Conservation (phyloP, 2,113 vertebrate species). For the Fregata magnificens region DNA sequence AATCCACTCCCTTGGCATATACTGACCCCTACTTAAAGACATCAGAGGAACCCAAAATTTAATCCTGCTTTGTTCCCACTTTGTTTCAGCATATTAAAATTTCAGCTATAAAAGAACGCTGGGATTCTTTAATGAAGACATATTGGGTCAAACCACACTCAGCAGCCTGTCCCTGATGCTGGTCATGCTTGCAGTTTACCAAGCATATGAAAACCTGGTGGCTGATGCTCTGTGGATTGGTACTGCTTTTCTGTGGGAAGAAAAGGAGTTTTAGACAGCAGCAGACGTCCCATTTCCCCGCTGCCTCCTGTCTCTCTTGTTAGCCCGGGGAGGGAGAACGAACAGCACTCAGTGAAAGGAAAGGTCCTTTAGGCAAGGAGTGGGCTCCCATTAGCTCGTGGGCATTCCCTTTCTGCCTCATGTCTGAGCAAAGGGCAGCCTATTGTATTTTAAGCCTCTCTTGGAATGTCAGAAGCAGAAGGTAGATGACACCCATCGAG, state of each 20-base stretch:
- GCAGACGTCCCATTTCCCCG: background rate
- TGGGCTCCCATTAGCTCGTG: background rate
- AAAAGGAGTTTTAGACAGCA: background rate
- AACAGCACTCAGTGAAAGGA: fast-evolving
- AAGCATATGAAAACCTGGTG: background rate
- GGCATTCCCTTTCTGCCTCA: background rate
- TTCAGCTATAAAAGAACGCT: background rate
- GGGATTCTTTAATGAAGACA: background rate
- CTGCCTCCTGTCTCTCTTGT: background rate
- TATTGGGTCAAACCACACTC: background rate
- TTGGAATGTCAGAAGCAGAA: background rate
- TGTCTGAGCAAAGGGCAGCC: background rate
- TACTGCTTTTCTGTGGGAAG: background rate
- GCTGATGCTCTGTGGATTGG: background rate
- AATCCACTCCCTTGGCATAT: background rate
- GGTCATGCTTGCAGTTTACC: background rate
- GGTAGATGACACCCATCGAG: background rate
- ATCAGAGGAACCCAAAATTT: background rate
- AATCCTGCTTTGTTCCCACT: background rate
- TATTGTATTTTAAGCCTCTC: background rate
- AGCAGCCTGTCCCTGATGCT: background rate
- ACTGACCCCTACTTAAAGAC: background rate
- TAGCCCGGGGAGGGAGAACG: background rate
- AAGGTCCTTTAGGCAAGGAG: background rate
- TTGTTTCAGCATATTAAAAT: background rate